A percentile compares a stretch with the other conserved stretches of the same genome.
These are phyloP conservation scores for Rhopalosiphum nymphaeae DNA, from an alignment of 2,888 invertebrate genomes.

Conservation along the genomic window DNA sequence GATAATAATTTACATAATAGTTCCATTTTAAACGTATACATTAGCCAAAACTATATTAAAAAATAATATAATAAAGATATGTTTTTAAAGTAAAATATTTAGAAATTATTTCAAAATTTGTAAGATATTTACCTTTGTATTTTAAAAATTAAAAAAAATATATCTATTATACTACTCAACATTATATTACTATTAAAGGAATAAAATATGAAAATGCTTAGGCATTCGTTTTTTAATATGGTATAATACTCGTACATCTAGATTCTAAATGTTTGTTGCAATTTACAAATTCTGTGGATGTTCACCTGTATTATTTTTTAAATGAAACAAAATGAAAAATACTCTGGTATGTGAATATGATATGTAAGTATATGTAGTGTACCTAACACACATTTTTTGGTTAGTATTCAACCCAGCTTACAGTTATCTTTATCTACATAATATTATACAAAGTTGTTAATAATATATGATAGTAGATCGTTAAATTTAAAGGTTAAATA, in stretches of 20 bases:
- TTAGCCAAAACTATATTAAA: background rate
- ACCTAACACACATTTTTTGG: background rate
- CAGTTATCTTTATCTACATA: background rate
- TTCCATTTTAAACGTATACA: background rate
- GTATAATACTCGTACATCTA: background rate
- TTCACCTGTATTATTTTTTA: background rate
- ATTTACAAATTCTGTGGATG: background rate
- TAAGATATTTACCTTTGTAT: background rate
- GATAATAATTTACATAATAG: background rate
- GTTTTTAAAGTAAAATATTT: background rate
- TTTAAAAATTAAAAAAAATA: background rate
- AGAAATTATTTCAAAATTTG: background rate
- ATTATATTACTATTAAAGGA: background rate
- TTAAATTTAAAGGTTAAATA: background rate
- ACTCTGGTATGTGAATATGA: background rate
- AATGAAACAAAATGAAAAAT: background rate
- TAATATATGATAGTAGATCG: background rate
- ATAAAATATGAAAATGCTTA: background rate
- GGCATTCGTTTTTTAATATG: background rate
- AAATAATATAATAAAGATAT: background rate
- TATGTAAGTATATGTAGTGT: background rate
- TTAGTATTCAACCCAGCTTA: background rate
- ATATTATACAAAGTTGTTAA: background rate
- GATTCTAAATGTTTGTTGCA: background rate
- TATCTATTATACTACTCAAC: background rate